Evolutionary conservation across 2,888 invertebrate species (phyloP).

Genomic region (Oligia fasciuncula): DNA sequence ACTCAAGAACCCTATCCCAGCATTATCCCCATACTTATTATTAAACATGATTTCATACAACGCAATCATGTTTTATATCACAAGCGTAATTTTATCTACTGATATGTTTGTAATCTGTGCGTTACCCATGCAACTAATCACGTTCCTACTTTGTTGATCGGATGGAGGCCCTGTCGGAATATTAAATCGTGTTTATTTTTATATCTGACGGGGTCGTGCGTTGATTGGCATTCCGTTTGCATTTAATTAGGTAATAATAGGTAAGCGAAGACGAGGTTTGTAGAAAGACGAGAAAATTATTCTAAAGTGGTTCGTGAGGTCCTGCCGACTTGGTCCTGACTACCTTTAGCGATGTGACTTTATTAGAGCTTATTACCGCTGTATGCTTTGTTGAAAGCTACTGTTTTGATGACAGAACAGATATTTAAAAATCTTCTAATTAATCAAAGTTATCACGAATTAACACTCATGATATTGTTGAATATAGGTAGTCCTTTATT

Average conservation of each 20-base stretch:
- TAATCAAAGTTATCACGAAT: background rate
- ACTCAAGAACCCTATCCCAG: background rate
- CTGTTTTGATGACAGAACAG: background rate
- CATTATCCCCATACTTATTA: constrained; percentile 18
- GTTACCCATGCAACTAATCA: constrained; percentile 22
- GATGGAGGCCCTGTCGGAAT: constrained; percentile 31
- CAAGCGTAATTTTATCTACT: constrained; percentile 40
- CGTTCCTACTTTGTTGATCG: constrained; percentile 3
- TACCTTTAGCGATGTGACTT: constrained; percentile 12
- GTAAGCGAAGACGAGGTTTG: constrained; percentile 28
- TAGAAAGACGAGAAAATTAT: constrained; percentile 45
- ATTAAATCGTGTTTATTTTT: constrained; percentile 54
- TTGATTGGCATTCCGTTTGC: constrained; percentile 52
- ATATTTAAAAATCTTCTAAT: background rate
- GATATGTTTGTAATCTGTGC: constrained; percentile 48
- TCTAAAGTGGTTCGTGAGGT: constrained; percentile 32
- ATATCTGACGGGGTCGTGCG: constrained; percentile 43
- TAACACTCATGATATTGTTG: background rate
- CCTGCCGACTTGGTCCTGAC: constrained; percentile 27
- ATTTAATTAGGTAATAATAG: constrained; percentile 55
- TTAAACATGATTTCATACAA: constrained; percentile 40
- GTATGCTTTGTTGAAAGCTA: background rate
- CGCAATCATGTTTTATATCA: constrained; percentile 28
- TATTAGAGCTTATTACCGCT: background rate
- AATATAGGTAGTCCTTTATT: background rate